These are phyloP conservation scores for Trachymyrmex cornetzi DNA, from an alignment of 1,140 invertebrate genomes.

Conservation along the genomic window DNA sequence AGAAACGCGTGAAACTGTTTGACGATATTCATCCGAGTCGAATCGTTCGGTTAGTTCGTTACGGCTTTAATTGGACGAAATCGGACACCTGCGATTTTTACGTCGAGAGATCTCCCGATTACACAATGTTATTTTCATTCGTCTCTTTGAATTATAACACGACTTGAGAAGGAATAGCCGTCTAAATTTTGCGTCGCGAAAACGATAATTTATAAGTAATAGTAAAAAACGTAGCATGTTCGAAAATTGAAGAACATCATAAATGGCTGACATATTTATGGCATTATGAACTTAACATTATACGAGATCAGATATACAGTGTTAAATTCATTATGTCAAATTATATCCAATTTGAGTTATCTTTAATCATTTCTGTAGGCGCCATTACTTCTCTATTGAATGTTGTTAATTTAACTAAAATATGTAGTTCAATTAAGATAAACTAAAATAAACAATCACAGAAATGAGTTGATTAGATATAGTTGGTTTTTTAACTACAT, in stretches of 20 bases:
- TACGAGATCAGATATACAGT: no score
- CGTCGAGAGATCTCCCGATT: constrained; percentile 13
- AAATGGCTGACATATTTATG: neutral
- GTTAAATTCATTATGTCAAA: no score
- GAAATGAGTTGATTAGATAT: no score
- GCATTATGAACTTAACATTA: neutral
- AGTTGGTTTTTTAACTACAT: no score
- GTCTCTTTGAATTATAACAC: neutral
- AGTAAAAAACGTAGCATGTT: neutral
- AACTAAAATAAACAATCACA: no score
- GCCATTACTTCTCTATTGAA: no score
- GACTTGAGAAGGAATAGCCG: neutral
- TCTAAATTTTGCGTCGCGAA: neutral
- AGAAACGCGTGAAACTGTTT: neutral
- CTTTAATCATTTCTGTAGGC: no score
- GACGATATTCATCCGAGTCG: constrained; percentile 1
- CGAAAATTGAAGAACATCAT: neutral
- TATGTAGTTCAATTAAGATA: no score
- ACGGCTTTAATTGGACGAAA: constrained; percentile 43
- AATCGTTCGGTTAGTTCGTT: constrained; percentile 9
- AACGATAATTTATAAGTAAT: neutral
- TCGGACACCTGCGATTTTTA: constrained; percentile 36
- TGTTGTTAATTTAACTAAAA: no score
- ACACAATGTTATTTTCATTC: neutral
- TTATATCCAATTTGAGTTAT: no score